Evolutionary conservation across 2,888 invertebrate species (phyloP), one percentile per base, ranked within the genome.

Genomic region (Camponotus fellah): DNA sequence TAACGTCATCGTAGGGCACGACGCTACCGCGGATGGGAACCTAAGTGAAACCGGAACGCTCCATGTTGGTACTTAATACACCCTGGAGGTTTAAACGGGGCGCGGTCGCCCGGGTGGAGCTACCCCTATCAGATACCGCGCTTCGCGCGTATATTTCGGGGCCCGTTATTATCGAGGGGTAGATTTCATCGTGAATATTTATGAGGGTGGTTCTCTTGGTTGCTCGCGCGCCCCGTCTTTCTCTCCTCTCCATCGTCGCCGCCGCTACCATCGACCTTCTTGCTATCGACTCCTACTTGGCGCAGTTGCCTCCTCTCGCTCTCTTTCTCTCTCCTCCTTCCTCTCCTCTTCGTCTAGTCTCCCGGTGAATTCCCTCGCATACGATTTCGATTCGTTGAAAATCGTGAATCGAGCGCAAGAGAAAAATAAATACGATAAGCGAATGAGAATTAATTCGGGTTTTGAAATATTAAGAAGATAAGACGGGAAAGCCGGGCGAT

Each of bases 141-240:
- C 86, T 71, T 84, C 85, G 87, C 88, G 91, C 92, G 92, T 92
- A 93, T 92, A 93, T 92, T 93, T 93, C 90, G 91, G 92, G 91
- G 89, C 88, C 93, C 92, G 93, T 94, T 94, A 94, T 94, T 94
- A 94, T 94, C 94, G 94, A 94, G 92, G 93, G 93, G 92, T 94
- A 94, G 93, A 94, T 94, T 94, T 94, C 93, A 94, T 94, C 93
- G 92, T 94, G 94, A 94, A 94, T 94, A 94, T 94, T 94, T 93
- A 94, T 94, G 93, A 94, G 92, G 89, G 87, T 87, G 89, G 91
- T 88, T 90, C 91, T 91, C 91, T 84, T 76, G 90, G 90, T 91
- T 91, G 85, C 89, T 88, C 88, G 86, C 87, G 82, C 71, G 43
- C 37, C 60, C 85, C 82, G 69, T 77, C 86, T 76, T 84, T 66